A percentile compares a stretch with the other conserved stretches of the same genome.
Conservation (phyloP, 2,797 vertebrate species). For the Etheostoma perlongum region DNA sequence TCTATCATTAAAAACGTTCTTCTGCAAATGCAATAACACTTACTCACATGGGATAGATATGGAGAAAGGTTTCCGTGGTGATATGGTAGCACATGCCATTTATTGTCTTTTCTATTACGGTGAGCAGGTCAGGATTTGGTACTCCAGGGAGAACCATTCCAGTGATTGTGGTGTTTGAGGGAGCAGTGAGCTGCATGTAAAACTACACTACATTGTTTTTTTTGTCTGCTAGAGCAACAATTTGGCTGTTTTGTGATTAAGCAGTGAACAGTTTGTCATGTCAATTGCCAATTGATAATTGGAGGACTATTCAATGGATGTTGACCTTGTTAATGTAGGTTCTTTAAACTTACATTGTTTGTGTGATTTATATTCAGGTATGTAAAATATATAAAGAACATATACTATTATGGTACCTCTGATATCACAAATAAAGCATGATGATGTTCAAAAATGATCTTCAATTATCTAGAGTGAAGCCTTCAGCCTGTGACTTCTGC, state of each 20-base stretch:
- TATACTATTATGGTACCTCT: slow-evolving; percentile 13
- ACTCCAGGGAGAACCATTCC: slow-evolving; percentile 49
- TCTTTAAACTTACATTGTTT: slow-evolving; percentile 30
- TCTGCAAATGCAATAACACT: background rate
- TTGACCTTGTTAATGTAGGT: slow-evolving; percentile 45
- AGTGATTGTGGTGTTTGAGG: slow-evolving; percentile 61
- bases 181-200: slow-evolving; percentile 66
- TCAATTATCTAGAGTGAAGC: slow-evolving; percentile 37
- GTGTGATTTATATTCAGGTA: slow-evolving; percentile 23
- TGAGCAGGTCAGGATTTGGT: slow-evolving; percentile 54
- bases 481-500: slow-evolving; percentile 28
- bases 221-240: slow-evolving; percentile 53
- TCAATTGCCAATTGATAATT: slow-evolving; percentile 53
- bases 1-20: background rate
- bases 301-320: slow-evolving; percentile 33
- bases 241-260: slow-evolving; percentile 54
- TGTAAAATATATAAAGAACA: slow-evolving; percentile 14
- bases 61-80: background rate
- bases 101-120: slow-evolving; percentile 37
- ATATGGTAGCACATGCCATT: background rate
- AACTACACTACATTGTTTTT: slow-evolving; percentile 56
- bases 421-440: slow-evolving; percentile 39
- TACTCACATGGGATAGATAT: background rate
- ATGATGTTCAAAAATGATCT: slow-evolving; percentile 44
- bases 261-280: slow-evolving; percentile 25